Base-by-base conservation (phyloP, 2,888 invertebrate genomes). In the Cataglyphis altisquamis region DNA sequence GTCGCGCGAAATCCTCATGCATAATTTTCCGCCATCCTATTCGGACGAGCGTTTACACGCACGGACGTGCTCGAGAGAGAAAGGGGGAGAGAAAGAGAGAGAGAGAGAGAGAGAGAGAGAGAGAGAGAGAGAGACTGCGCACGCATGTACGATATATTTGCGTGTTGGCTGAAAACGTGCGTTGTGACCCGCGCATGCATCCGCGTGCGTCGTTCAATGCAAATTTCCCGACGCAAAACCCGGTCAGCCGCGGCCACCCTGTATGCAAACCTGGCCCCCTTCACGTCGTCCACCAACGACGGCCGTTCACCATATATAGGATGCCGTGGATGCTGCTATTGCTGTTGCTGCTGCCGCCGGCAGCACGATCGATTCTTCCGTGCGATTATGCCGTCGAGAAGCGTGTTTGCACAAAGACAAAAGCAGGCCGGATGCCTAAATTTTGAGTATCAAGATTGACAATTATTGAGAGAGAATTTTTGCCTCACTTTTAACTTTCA, bases 211-310 rank as follows among this genome's bases (percentile, higher is more conserved):
- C 88, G 90, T 90, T 91, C 91, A 85, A 93, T 93, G 93, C 90
- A 93, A 92, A 92, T 92, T 91, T 90, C 87, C 85, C 86, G 84
- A 84, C 73, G 89, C 88, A 88, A 91, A 92, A 91, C 84, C 89
- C 92, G 86, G 90, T 92, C 89, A 89, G 90, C 90, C 90, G 89
- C 87, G 89, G 86, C 86, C 83, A 82, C 82, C 78, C 83, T 82
- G 66, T 85, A 73, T 85, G 86, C 80, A 86, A 81, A 75, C 70
- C 68, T 29, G 60, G 62, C n/a, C 55, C 10, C 52, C 52, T 52
- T 52, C n/a, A n/a, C 68, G 52, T 64, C 48, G 66, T 60, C 29
- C 29, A 62, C 68, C 62, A 68, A 75, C 36, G 62, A 25, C 70
- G 66, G 48, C 36, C 52, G n/a, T 45, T 45, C 39, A 32, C 25